Conservation (phyloP, 2,888 invertebrate genomes). For the Idaea straminata region DNA sequence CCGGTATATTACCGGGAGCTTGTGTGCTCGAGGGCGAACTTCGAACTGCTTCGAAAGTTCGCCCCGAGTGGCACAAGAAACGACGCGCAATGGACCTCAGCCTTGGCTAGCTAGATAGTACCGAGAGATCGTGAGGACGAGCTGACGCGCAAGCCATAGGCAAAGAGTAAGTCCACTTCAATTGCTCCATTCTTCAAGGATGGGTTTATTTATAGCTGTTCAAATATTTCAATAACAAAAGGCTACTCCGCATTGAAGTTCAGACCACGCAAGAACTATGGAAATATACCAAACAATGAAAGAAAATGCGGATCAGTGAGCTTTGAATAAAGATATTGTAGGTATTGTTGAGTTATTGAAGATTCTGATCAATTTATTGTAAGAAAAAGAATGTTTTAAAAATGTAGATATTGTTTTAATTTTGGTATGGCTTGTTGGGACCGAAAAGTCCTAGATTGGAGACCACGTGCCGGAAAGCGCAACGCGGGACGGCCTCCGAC, state of each 20-base stretch:
- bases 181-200: neutral
- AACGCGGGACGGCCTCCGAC: no score
- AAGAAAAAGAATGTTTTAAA: neutral
- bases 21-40: no score
- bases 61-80: no score
- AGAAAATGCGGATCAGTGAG: neutral
- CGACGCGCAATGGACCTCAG: no score
- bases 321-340: neutral
- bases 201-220: neutral
- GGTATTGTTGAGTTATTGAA: neutral
- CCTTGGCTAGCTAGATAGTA: no score
- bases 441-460: no score
- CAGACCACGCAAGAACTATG: neutral
- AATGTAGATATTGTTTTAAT: neutral
- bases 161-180: neutral
- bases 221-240: conserved; percentile 4
- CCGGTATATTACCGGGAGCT: no score
- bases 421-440: neutral
- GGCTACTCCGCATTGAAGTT: neutral
- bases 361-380: neutral
- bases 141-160: neutral
- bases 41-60: no score
- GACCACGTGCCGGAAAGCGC: no score
- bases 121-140: no score
- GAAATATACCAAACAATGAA: neutral